Base-by-base conservation (phyloP, 2,888 invertebrate genomes). In the Odontocerum albicorne region DNA sequence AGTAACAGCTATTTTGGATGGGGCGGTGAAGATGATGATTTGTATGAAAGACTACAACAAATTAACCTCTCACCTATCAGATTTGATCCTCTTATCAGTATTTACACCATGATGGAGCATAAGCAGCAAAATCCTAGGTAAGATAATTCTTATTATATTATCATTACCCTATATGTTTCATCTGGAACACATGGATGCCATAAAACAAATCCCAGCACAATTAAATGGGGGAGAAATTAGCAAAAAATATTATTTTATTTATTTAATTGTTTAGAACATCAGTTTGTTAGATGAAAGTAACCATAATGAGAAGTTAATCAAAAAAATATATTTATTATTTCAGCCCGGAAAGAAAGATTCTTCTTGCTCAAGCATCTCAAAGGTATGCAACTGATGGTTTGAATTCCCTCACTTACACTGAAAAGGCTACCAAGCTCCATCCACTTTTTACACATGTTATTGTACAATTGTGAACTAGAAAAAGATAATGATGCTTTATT, bases 11-110 rank as follows among this genome's bases (percentile, higher is more conserved):
- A 86, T 69, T 88, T 82, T 69, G 94, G 92, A 1, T 90, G 90
- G 90, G 90, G 90, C 20, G 94, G 90, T 10, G 94, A 94, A 71
- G 92, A 95, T 70, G 92, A 94, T 70, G 92, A 95, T 69, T 83
- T 96, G 57, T 88, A 83, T 65, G 75, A 69, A 8, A 71, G 84
- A 8, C 65, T 84, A 15, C 66, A 73, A 45, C 68, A 73, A 21
- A 68, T 73, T 40, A 69, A 77, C 31, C 67, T 83, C 32, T 73
- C 79, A 64, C 72, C 88, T 6, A 83, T 82, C 47, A 78, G 89
- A 53, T 89, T 89, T 70, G 82, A 84, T 43, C 85, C 87, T 8
- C 72, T 77, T 8, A 77, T 84, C 16, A 86, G 87, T 59, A 78
- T 79, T 49, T 90, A 88, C 66, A 82, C 84, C 22, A 86, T 87